A percentile compares a stretch with the other conserved stretches of the same genome.
These are phyloP conservation scores for Eremobia ochroleuca DNA, from an alignment of 2,888 invertebrate species.

Conservation along the genomic window DNA sequence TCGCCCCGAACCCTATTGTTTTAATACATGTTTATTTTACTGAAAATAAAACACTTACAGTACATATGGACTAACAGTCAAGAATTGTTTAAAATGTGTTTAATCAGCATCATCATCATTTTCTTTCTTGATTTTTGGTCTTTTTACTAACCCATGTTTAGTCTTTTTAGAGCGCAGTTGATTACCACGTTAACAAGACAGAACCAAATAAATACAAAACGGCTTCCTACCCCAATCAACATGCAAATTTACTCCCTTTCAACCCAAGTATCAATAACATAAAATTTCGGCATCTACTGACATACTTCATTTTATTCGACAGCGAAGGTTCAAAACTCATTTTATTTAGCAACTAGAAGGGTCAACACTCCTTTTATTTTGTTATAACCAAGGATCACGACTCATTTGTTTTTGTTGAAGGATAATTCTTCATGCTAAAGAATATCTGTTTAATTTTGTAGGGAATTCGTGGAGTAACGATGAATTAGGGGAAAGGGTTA, in stretches of 20 bases:
- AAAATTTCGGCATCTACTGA: slow-evolving; percentile 50
- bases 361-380: slow-evolving; percentile 50
- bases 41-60: no score
- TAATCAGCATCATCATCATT: no score
- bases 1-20: no score
- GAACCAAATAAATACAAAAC: slow-evolving; percentile 24
- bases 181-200: slow-evolving; percentile 15
- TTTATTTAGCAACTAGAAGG: slow-evolving; percentile 48
- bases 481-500: slow-evolving; percentile 13
- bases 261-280: slow-evolving; percentile 50
- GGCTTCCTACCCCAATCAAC: slow-evolving; percentile 33
- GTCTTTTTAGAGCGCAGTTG: neutral
- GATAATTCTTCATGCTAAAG: slow-evolving; percentile 46
- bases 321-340: slow-evolving; percentile 54
- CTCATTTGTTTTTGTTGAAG: slow-evolving; percentile 49
- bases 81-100: no score
- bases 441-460: slow-evolving; percentile 57
- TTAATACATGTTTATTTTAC: no score
- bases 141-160: neutral
- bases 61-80: no score
- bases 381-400: slow-evolving; percentile 38
- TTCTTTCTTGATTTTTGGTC: neutral
- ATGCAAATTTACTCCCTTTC: slow-evolving; percentile 48
- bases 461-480: slow-evolving; percentile 25
- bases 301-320: slow-evolving; percentile 60